Percentiles rank a stretch among this genome's conserved stretches.
These are phyloP conservation scores for Venusia cambrica DNA, from an alignment of 2,888 invertebrate genomes.

Conservation along the genomic window DNA sequence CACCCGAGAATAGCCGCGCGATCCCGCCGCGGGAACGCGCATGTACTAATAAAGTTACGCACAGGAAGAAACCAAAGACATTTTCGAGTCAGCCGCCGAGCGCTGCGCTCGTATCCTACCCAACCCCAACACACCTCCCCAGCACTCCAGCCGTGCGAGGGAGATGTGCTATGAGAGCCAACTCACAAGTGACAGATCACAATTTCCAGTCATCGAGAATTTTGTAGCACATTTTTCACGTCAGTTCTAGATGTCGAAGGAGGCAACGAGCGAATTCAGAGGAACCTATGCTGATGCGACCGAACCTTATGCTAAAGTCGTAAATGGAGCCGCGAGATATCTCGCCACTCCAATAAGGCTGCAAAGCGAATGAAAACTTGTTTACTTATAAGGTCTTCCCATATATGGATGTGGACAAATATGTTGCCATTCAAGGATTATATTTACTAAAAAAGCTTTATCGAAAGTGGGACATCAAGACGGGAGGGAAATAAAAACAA, in stretches of 20 bases:
- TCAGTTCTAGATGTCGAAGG: too few species aligned
- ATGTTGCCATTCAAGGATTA: slow-evolving; percentile 65
- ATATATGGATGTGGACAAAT: slow-evolving; percentile 60
- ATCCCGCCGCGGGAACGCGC: slow-evolving; percentile 70
- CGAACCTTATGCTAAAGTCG: slow-evolving; percentile 43
- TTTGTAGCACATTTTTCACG: too few species aligned
- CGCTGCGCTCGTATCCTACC: slow-evolving; percentile 11
- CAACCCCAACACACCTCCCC: slow-evolving; percentile 32
- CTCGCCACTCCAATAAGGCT: slow-evolving; percentile 59
- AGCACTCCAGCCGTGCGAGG: too few species aligned
- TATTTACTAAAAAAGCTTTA: slow-evolving; percentile 48
- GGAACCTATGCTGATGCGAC: slow-evolving; percentile 32
- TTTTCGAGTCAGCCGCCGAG: slow-evolving; percentile 41
- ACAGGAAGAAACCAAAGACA: slow-evolving; percentile 64
- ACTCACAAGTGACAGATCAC: too few species aligned
- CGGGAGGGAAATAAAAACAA: slow-evolving; percentile 14
- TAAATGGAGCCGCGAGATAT: slow-evolving; percentile 48
- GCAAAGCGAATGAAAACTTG: slow-evolving; percentile 73
- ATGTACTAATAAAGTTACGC: slow-evolving; percentile 73
- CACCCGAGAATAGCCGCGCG: slow-evolving; percentile 70
- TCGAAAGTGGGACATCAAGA: slow-evolving; percentile 39
- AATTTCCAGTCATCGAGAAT: too few species aligned
- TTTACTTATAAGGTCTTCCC: slow-evolving; percentile 72
- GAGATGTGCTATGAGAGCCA: too few species aligned
- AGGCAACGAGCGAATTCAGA: slow-evolving; percentile 8